Conservation (phyloP, 2,888 invertebrate species). For the Tiliacea aurago region DNA sequence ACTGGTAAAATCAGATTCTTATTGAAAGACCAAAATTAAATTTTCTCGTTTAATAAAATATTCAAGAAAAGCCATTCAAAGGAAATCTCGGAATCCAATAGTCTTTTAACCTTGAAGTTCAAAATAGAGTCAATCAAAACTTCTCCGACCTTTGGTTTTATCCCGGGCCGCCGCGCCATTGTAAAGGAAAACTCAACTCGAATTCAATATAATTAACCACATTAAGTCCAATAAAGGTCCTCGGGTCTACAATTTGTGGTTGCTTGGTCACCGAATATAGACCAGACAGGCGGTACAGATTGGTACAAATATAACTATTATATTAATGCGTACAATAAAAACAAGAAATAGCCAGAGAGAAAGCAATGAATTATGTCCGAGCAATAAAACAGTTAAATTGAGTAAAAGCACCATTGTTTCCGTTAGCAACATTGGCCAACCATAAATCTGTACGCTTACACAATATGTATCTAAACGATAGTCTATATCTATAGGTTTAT, state of each 20-base stretch:
- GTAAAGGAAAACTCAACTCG: conserved; percentile 40
- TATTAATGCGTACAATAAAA: conserved; percentile 44
- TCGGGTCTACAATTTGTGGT: conserved; percentile 44
- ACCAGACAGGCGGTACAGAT: conserved; percentile 27
- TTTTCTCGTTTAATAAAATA: conserved; percentile 20
- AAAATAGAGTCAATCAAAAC: conserved; percentile 55
- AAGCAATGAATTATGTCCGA: conserved; percentile 62
- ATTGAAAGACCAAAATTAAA: conserved; percentile 8
- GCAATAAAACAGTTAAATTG: conserved; percentile 75
- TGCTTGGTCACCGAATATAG: conserved; percentile 41
- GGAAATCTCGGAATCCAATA: conserved; percentile 22
- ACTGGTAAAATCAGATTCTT: conserved; percentile 18
- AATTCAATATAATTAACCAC: conserved; percentile 52
- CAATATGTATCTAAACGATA: conserved; percentile 35
- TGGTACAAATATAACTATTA: conserved; percentile 44
- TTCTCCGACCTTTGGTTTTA: conserved; percentile 42
- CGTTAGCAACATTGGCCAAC: conserved; percentile 63
- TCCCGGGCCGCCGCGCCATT: conserved; percentile 35
- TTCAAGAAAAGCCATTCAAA: conserved; percentile 34
- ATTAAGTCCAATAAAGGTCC: conserved; percentile 56
- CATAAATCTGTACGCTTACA: conserved; percentile 57
- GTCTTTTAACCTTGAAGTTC: conserved; percentile 33
- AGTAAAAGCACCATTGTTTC: conserved; percentile 71
- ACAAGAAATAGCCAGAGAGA: conserved; percentile 42
- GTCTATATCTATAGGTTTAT: conserved; percentile 9